phyloP scores from a whole-genome alignment of 2,797 vertebrate species.

The Propithecus perrieri region DNA sequence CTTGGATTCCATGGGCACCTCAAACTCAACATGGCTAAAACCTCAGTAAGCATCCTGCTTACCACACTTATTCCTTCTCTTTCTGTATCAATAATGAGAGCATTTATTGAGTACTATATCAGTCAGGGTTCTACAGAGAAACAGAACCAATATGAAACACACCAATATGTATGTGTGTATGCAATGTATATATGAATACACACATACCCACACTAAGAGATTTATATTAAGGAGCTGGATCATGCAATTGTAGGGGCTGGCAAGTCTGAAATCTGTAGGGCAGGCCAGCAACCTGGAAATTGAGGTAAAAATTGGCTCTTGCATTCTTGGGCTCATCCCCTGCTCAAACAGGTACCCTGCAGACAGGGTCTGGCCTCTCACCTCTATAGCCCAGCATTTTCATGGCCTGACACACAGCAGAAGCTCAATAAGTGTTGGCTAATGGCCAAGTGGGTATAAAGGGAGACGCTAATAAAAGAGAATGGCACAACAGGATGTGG shows the following conservation, averaged over 20 bases:
- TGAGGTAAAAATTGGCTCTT: background rate
- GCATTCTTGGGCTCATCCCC: background rate
- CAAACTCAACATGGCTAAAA: slow-evolving; percentile 8
- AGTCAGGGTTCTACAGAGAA: background rate
- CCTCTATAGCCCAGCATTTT: background rate
- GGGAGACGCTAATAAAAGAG: slow-evolving; percentile 13
- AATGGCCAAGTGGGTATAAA: background rate
- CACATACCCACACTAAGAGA: background rate
- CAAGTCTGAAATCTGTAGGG: background rate
- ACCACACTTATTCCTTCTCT: background rate
- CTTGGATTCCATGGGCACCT: background rate
- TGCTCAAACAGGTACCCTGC: background rate
- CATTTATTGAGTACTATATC: background rate
- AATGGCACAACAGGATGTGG: background rate
- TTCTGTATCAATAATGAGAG: background rate
- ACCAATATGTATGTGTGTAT: background rate
- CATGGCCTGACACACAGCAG: background rate
- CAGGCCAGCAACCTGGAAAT: background rate
- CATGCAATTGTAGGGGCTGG: background rate
- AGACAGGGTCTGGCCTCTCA: background rate
- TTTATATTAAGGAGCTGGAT: background rate
- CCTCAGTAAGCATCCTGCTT: background rate
- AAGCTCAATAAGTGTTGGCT: background rate
- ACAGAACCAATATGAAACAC: background rate
- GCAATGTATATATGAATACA: too few species aligned